These are phyloP conservation scores for Heliangelus exortis DNA, from an alignment of 2,797 vertebrate species.

Conservation along the genomic window DNA sequence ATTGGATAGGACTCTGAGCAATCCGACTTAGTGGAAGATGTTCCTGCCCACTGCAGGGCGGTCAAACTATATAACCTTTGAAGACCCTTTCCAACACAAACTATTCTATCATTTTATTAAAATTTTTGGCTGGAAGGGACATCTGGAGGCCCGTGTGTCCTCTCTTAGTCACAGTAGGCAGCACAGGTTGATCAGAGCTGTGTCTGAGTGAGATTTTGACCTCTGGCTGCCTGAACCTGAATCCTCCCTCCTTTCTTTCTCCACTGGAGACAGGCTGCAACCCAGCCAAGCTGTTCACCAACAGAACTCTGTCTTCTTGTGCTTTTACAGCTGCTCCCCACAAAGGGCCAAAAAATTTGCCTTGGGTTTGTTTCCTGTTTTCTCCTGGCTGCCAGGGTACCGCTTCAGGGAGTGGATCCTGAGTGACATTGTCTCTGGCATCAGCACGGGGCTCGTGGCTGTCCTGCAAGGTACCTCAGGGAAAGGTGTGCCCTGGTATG, in stretches of 20 bases:
- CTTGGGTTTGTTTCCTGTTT: constrained; percentile 84
- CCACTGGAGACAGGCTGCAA: neutral
- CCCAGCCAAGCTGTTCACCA: neutral
- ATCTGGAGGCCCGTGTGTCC: neutral
- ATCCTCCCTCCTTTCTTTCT: neutral
- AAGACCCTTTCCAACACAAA: neutral
- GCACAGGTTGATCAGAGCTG: neutral
- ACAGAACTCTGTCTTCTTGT: constrained; percentile 22
- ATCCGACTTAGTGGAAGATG: neutral
- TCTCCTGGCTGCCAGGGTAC: constrained; percentile 90
- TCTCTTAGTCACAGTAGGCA: neutral
- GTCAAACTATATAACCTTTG: neutral
- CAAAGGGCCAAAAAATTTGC: constrained; percentile 83
- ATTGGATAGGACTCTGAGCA: neutral
- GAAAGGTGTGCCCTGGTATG: neutral
- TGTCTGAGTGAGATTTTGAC: neutral
- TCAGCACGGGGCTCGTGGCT: constrained; percentile 93
- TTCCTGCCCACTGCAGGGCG: neutral
- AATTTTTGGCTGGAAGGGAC: neutral
- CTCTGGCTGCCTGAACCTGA: neutral
- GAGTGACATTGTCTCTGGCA: constrained; percentile 89
- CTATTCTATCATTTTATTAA: neutral
- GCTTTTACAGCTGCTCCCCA: constrained; percentile 83
- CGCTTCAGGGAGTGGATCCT: constrained; percentile 89
- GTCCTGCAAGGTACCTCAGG: constrained; percentile 89